phyloP scores from a whole-genome alignment of 2,113 vertebrate genomes.

The Microcebus griseorufus region DNA sequence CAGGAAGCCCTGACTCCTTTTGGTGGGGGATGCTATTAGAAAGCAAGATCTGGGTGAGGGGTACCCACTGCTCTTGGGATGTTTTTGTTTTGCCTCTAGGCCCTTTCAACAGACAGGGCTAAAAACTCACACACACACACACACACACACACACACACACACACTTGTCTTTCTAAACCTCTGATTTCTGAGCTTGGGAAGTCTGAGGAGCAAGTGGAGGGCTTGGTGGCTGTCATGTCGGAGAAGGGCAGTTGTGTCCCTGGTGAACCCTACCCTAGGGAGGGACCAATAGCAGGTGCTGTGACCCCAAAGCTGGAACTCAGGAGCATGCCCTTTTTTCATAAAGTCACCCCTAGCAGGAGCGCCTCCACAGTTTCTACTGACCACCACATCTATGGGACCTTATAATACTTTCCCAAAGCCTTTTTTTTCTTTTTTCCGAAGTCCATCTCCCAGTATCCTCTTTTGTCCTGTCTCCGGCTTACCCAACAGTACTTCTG shows the following conservation, averaged over 20 bases:
- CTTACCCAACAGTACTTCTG: not conserved
- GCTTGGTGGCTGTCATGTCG: not conserved
- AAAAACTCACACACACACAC: not conserved
- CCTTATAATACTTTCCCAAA: not conserved
- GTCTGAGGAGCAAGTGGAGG: not conserved
- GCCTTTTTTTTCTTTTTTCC: not conserved
- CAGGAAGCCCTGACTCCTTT: not conserved
- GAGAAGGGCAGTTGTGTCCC: not conserved
- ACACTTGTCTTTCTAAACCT: not conserved
- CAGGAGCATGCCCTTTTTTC: not conserved
- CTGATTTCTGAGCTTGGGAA: slow-evolving; percentile 5
- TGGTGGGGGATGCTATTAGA: not conserved
- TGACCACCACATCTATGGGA: not conserved
- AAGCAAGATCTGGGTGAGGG: not conserved
- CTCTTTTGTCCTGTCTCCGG: not conserved
- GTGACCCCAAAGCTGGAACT: not conserved
- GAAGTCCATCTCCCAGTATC: no score
- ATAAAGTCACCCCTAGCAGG: not conserved
- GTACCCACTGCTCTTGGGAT: not conserved
- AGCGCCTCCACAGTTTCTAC: not conserved
- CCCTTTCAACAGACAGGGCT: not conserved
- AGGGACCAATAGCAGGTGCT: not conserved
- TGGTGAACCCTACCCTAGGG: not conserved
- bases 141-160: not conserved
- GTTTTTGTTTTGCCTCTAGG: not conserved